Evolutionary conservation across 2,797 vertebrate species (phyloP).

Genomic region (Paramormyrops hopkinsi): DNA sequence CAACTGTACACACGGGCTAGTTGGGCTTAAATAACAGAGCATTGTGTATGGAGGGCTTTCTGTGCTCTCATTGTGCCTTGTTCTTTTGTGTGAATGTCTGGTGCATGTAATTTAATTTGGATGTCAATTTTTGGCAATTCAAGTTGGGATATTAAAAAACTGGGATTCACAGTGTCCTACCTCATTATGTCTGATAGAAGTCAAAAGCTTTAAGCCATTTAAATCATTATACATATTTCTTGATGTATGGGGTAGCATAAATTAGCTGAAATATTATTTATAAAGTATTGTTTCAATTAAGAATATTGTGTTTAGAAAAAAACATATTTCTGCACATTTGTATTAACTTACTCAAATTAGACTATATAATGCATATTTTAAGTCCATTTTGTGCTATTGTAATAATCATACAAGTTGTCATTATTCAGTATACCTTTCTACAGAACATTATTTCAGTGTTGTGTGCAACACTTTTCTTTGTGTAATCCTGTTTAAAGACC

Average conservation of each 20-base stretch:
- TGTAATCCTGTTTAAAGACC: not conserved
- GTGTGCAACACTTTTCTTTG: not conserved
- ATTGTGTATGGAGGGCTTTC: constrained; percentile 3
- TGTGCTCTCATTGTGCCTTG: not conserved
- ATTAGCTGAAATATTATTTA: not conserved
- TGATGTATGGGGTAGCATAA: not conserved
- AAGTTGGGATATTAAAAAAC: constrained; percentile 28
- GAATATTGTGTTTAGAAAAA: not conserved
- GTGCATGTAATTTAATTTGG: constrained; percentile 35
- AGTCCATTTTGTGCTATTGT: not conserved
- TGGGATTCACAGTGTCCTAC: not conserved
- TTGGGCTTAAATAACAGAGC: not conserved
- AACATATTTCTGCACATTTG: not conserved
- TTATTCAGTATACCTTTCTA: not conserved
- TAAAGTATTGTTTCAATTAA: not conserved
- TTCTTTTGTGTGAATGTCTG: constrained; percentile 24
- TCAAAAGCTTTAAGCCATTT: not conserved
- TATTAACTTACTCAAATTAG: not conserved
- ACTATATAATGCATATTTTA: not conserved
- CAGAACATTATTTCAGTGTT: not conserved
- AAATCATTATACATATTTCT: not conserved
- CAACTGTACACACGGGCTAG: not conserved
- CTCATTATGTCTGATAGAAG: not conserved
- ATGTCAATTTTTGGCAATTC: constrained; percentile 36
- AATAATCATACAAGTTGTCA: not conserved